A percentile compares a stretch with the other conserved stretches of the same genome.
Conservation (phyloP, 1,140 invertebrate genomes). For the Ostrea denselamellosa region DNA sequence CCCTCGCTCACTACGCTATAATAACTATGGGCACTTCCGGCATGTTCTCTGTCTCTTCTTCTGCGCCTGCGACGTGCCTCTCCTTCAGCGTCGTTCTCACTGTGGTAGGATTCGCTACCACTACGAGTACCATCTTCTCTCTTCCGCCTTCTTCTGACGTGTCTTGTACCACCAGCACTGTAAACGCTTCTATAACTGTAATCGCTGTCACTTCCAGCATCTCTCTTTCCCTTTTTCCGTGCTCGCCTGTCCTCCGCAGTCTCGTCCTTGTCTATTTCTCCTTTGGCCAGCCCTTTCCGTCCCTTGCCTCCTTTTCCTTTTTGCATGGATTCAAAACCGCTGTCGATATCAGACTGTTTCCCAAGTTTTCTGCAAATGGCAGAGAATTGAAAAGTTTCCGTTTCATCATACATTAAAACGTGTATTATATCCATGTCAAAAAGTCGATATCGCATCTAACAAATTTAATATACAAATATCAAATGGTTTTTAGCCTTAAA, state of each 20-base stretch:
- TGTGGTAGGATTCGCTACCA: slow-evolving; percentile 75
- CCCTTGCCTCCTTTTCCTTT: slow-evolving; percentile 63
- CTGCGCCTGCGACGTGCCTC: slow-evolving; percentile 69
- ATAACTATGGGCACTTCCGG: slow-evolving; percentile 76
- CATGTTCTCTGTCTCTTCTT: slow-evolving; percentile 68
- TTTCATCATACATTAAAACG: too few relatives aligned
- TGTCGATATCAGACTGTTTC: slow-evolving; percentile 66
- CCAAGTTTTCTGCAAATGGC: slow-evolving; percentile 63
- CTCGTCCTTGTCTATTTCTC: slow-evolving; percentile 62
- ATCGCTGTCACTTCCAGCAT: slow-evolving; percentile 74
- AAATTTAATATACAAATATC: too few relatives aligned
- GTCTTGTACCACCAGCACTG: slow-evolving; percentile 76
- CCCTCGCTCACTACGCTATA: slow-evolving; percentile 75
- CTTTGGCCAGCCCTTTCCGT: slow-evolving; percentile 55
- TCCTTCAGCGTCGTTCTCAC: slow-evolving; percentile 72
- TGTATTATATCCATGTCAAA: too few relatives aligned
- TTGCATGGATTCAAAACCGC: slow-evolving; percentile 67
- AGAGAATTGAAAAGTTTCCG: not conserved
- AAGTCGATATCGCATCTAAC: too few relatives aligned
- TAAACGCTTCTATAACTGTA: slow-evolving; percentile 74
- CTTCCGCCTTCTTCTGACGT: slow-evolving; percentile 71
- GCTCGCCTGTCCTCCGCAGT: slow-evolving; percentile 63
- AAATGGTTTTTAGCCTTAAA: too few relatives aligned
- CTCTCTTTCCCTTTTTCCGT: slow-evolving; percentile 68
- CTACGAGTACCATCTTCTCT: slow-evolving; percentile 75